Conservation (phyloP, 2,113 vertebrate species). For the Delphinus delphis region DNA sequence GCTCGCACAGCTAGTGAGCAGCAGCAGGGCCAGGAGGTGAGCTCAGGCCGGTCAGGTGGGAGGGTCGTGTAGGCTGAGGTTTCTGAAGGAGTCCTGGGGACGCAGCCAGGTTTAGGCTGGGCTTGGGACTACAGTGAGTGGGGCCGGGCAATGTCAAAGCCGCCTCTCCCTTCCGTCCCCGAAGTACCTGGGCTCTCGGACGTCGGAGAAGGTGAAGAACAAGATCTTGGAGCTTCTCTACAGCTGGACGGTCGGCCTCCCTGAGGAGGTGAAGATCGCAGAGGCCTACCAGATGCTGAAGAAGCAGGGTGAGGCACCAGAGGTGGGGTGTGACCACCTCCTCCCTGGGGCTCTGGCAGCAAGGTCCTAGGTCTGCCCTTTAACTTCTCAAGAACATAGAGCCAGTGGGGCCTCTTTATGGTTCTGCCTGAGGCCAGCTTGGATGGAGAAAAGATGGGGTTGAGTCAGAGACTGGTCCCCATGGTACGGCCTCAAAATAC, state of each 20-base stretch:
- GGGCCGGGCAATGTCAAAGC: neutral
- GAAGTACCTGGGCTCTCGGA: conserved; percentile 95
- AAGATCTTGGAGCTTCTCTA: conserved; percentile 96
- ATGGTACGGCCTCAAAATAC: neutral
- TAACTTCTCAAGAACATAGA: neutral
- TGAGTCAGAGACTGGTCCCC: neutral
- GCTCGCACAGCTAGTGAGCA: neutral
- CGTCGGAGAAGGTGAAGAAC: conserved; percentile 94
- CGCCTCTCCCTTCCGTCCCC: neutral
- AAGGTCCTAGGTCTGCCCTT: neutral
- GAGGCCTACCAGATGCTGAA: conserved; percentile 99
- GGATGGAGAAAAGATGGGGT: neutral
- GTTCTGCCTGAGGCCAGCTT: neutral
- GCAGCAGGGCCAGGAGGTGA: neutral
- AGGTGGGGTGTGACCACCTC: fast-evolving
- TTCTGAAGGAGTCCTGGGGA: neutral
- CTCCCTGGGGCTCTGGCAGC: neutral
- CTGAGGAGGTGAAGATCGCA: conserved; percentile 93
- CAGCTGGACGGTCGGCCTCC: conserved; percentile 93
- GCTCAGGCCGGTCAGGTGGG: neutral
- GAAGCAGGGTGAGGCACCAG: conserved; percentile 92
- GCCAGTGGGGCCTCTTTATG: neutral
- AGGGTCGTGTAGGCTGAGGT: neutral
- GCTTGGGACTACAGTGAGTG: neutral
- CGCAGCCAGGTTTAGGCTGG: neutral